These are phyloP conservation scores for Holcopasites calliopsidis DNA, from an alignment of 1,140 invertebrate genomes.

Conservation along the genomic window DNA sequence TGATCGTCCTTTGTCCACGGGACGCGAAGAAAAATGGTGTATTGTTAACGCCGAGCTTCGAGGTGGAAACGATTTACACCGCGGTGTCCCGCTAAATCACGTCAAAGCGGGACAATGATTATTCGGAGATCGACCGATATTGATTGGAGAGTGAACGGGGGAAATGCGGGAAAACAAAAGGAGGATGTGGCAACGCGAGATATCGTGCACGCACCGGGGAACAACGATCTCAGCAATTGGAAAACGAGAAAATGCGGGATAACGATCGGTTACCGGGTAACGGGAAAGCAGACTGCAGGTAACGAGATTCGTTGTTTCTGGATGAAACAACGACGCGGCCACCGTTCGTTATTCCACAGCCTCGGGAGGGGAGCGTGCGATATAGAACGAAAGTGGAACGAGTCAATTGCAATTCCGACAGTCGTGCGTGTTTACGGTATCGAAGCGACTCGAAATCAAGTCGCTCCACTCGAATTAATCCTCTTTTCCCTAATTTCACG, in stretches of 20 bases:
- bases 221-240: conserved; percentile 41
- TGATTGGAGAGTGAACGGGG: conserved; percentile 12
- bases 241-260: conserved; percentile 48
- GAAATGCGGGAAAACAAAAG: conserved; percentile 50
- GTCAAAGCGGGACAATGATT: conserved; percentile 21
- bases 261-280: conserved; percentile 31
- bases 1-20: too few species aligned
- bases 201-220: conserved; percentile 40
- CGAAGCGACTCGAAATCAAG: too few species aligned
- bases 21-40: neutral
- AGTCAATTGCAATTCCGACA: too few species aligned
- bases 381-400: too few species aligned
- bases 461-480: too few species aligned
- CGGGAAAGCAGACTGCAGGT: conserved; percentile 12
- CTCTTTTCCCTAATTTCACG: conserved; percentile 15
- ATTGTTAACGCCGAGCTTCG: neutral
- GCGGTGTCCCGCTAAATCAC: neutral
- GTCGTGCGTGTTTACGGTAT: too few species aligned
- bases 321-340: conserved; percentile 8
- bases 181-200: conserved; percentile 48
- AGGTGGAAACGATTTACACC: neutral
- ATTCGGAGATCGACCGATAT: conserved; percentile 50
- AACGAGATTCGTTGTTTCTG: conserved; percentile 34
- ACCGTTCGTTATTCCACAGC: neutral
- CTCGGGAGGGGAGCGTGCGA: neutral